Evolutionary conservation across 37 sponge, comb jelly and placozoan genomes (phyloP).

Genomic region (Petrosia ficiformis): DNA sequence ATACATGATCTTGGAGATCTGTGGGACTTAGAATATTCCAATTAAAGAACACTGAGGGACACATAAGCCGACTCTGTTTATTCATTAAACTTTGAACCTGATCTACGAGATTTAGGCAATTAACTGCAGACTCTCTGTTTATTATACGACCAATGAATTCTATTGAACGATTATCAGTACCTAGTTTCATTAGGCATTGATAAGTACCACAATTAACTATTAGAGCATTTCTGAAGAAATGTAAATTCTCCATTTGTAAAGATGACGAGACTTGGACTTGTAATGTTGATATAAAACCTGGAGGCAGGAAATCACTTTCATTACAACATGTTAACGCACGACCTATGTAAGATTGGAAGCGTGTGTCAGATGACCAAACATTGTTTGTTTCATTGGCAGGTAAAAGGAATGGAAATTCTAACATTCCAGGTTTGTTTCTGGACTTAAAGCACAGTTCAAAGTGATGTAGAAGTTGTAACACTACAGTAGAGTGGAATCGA

Average conservation of each 20-base stretch:
- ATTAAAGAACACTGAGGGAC: constrained; percentile 60
- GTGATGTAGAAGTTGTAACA: constrained; percentile 46
- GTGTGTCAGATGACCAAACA: constrained; percentile 29
- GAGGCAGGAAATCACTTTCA: constrained; percentile 56
- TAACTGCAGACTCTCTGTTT: neutral
- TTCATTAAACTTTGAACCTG: constrained; percentile 36
- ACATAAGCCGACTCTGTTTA: constrained; percentile 30
- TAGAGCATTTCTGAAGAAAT: constrained; percentile 51
- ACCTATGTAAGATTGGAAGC: constrained; percentile 36
- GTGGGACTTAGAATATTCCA: constrained; percentile 36
- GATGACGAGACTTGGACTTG: constrained; percentile 42
- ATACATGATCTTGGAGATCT: constrained; percentile 42
- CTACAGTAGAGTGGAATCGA: constrained; percentile 25
- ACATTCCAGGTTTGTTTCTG: constrained; percentile 5
- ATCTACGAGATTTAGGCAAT: constrained; percentile 51
- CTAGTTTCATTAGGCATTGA: constrained; percentile 35
- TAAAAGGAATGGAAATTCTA: constrained; percentile 56
- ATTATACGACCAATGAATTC: constrained; percentile 32
- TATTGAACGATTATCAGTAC: constrained; percentile 16
- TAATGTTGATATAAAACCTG: constrained; percentile 66
- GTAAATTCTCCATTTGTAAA: neutral
- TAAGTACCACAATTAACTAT: constrained; percentile 17
- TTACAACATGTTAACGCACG: constrained; percentile 38
- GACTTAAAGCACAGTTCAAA: constrained; percentile 63
- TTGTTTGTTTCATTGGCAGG: neutral